Percentiles rank a stretch among this genome's conserved stretches.
These are phyloP conservation scores for Hyles vespertilio DNA, from an alignment of 1,140 invertebrate genomes.

Conservation along the genomic window DNA sequence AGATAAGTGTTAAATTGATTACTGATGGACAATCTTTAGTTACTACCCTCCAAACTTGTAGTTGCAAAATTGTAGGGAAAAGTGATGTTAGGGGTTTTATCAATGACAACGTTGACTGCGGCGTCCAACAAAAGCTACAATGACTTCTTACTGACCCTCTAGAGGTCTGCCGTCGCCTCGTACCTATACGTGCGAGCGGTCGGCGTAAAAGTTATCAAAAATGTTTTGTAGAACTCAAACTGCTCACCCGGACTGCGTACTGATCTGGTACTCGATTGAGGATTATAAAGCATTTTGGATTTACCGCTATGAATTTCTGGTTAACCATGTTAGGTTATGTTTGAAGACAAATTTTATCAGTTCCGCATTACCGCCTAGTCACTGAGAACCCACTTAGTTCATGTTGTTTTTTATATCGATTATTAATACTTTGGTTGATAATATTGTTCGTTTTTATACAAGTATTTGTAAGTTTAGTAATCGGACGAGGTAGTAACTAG, in stretches of 20 bases:
- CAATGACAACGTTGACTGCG: slow-evolving; percentile 74
- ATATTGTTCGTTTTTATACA: slow-evolving; percentile 69
- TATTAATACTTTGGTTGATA: slow-evolving; percentile 68
- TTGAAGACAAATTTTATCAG: slow-evolving; percentile 2
- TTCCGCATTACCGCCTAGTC: slow-evolving; percentile 70
- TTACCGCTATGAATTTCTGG: slow-evolving; percentile 22
- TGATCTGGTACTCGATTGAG: slow-evolving; percentile 41
- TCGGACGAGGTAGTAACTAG: slow-evolving; percentile 69
- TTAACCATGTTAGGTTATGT: slow-evolving; percentile 2
- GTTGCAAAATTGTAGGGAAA: slow-evolving; percentile 71
- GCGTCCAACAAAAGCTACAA: slow-evolving; percentile 43
- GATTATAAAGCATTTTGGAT: slow-evolving; percentile 70
- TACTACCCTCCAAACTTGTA: slow-evolving; percentile 65
- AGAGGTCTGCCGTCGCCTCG: slow-evolving; percentile 27
- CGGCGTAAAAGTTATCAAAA: slow-evolving; percentile 55
- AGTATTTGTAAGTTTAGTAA: slow-evolving; percentile 48
- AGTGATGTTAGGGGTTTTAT: slow-evolving; percentile 73
- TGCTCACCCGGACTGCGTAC: slow-evolving; percentile 37
- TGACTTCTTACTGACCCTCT: slow-evolving; percentile 30
- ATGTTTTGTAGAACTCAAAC: slow-evolving; percentile 57
- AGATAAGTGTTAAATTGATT: slow-evolving; percentile 76
- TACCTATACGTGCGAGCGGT: slow-evolving; percentile 3
- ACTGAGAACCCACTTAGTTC: slow-evolving; percentile 68
- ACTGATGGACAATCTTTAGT: slow-evolving; percentile 74
- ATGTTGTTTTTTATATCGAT: slow-evolving; percentile 59